phyloP scores from a whole-genome alignment of 37 sponge, comb jelly and placozoan genomes.

The Lycopodina hypogea region DNA sequence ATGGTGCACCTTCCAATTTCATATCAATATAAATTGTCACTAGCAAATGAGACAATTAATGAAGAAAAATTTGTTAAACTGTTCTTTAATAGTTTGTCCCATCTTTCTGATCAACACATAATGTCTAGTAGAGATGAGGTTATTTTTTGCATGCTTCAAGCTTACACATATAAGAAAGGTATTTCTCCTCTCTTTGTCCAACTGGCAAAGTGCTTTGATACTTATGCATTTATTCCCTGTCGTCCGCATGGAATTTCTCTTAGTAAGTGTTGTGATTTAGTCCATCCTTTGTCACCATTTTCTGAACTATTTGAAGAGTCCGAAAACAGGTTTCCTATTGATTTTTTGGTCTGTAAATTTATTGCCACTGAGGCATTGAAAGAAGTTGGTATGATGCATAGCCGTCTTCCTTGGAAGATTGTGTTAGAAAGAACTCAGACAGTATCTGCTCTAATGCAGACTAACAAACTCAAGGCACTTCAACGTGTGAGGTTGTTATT shows the following conservation, averaged over 20 bases:
- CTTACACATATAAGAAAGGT: conserved; percentile 11
- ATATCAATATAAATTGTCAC: conserved; percentile 3
- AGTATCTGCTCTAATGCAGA: background rate
- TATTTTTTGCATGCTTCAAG: conserved; percentile 17
- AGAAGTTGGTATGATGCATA: conserved; percentile 28
- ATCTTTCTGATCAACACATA: background rate
- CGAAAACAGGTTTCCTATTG: conserved; percentile 37
- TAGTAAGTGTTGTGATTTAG: conserved; percentile 11
- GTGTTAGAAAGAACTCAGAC: conserved; percentile 37
- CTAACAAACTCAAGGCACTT: conserved; percentile 23
- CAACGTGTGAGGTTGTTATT: conserved; percentile 22
- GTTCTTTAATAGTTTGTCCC: conserved; percentile 10
- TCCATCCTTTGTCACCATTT: conserved; percentile 34
- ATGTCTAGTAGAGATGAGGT: conserved; percentile 19
- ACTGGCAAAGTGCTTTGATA: background rate
- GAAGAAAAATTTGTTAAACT: conserved; percentile 5
- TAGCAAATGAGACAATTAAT: background rate
- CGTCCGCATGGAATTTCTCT: conserved; percentile 40
- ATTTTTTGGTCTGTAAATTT: background rate
- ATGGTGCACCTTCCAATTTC: conserved; percentile 45
- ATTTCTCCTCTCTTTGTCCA: background rate
- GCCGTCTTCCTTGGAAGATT: conserved; percentile 9
- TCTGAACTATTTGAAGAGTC: conserved; percentile 30
- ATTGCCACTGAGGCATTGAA: conserved; percentile 16
- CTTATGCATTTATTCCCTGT: conserved; percentile 49